Conservation (phyloP, 92 coral and sea anemone genomes). For the Siderastrea radians region DNA sequence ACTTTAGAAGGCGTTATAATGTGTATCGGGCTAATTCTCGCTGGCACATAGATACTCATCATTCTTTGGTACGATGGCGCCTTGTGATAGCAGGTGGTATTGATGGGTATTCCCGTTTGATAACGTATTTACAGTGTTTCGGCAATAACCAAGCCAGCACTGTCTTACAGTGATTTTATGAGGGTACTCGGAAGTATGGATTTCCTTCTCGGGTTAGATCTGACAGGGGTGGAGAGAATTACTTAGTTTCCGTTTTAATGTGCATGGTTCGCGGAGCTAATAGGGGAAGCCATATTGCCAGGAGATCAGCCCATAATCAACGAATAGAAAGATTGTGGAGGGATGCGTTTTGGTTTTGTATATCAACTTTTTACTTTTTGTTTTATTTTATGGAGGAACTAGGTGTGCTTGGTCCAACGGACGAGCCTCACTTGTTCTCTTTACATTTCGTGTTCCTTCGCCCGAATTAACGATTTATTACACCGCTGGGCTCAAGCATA, state of each 20-base stretch:
- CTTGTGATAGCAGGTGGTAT: constrained; percentile 58
- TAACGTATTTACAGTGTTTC: constrained; percentile 42
- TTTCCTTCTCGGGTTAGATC: constrained; percentile 55
- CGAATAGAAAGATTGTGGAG: constrained; percentile 64
- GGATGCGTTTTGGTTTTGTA: constrained; percentile 56
- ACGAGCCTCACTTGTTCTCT: constrained; percentile 50
- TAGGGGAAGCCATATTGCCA: constrained; percentile 33
- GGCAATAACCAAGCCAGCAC: constrained; percentile 48
- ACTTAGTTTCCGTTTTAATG: constrained; percentile 32
- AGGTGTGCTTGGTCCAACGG: constrained; percentile 10
- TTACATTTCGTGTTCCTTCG: constrained; percentile 47
- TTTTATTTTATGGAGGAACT: constrained; percentile 40
- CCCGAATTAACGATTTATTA: no score
- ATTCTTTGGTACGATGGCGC: constrained; percentile 48
- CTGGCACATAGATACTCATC: constrained; percentile 52
- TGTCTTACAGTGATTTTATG: constrained; percentile 18
- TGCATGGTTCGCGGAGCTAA: constrained; percentile 5
- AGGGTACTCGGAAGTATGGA: constrained; percentile 36
- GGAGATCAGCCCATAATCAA: constrained; percentile 62
- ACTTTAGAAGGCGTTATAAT: constrained; percentile 35
- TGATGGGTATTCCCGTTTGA: constrained; percentile 48
- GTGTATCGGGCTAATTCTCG: constrained; percentile 55
- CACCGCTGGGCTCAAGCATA: no score
- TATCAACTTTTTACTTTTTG: not conserved
- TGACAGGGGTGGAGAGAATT: constrained; percentile 55